Conservation (phyloP, 2,113 vertebrate species). For the Ahaetulla prasina region DNA sequence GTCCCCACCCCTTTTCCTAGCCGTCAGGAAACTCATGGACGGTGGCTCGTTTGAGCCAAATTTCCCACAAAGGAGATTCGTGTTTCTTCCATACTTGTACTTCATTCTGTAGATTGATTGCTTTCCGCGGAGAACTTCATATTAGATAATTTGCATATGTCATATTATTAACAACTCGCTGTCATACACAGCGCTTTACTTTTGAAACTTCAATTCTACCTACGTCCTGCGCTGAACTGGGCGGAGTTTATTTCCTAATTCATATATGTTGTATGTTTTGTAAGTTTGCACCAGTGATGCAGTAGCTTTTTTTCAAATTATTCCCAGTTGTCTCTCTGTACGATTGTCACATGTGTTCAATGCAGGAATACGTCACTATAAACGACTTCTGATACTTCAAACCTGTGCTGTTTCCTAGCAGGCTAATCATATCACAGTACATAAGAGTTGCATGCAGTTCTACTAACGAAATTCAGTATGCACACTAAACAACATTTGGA, state of each 20-base stretch:
- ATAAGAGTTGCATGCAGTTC: neutral
- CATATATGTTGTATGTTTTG: neutral
- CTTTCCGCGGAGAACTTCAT: neutral
- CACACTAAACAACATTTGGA: neutral
- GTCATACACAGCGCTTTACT: no score
- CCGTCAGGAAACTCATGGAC: neutral
- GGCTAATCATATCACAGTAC: neutral
- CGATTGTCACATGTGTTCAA: neutral
- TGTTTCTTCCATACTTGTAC: neutral
- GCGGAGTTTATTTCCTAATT: neutral
- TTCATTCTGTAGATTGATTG: neutral
- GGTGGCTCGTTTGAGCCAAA: slow-evolving; percentile 48
- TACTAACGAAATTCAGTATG: neutral
- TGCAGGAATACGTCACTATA: neutral
- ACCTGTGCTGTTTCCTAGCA: neutral
- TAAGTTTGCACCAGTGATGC: neutral
- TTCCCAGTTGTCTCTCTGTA: neutral
- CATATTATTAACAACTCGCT: neutral
- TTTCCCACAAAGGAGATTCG: neutral
- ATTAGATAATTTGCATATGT: neutral
- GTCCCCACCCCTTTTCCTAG: neutral
- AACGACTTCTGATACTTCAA: neutral
- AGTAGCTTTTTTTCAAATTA: neutral
- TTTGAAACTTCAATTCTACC: no score
- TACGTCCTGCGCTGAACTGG: neutral